Evolutionary conservation across 2,888 invertebrate species (phyloP), one percentile per base, ranked within the genome.

Genomic region (Habrosyne pyritoides): DNA sequence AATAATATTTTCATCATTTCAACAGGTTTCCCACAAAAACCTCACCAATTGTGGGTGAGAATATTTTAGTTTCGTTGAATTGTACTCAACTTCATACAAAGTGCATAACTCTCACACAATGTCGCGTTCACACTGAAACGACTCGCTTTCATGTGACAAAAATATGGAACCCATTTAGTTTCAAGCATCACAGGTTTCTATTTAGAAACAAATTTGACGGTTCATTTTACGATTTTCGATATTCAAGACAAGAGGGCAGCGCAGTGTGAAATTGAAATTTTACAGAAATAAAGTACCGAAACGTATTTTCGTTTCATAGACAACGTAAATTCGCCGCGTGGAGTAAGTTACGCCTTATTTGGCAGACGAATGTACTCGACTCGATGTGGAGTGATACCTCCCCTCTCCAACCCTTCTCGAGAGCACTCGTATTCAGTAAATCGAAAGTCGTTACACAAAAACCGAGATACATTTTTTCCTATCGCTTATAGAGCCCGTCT

Each of bases 371-470:
- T 80, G 78, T 83, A 80, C 86, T 87, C 75, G 79, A 85, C 79
- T 77, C 77, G 75, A 76, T 79, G 84, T 81, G 81, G 77, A 83
- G 84, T 83, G 86, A 85, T 87, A 83, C 82, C 83, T 77, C 83
- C 83, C 82, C 79, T 77, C 78, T 77, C 78, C 81, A 86, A 86
- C 86, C 86, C 87, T 86, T 84, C 79, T 83, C 71, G 73, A 87
- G 84, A 80, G 87, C 83, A 79, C 86, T 89, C 80, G 81, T 84
- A 83, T 79, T 82, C 83, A 82, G 82, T 84, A 86, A 89, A 89
- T 89, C 86, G 87, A 87, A 90, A 88, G 84, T 85, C 87, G 87
- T 89, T 87, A 86, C 85, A 87, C 80, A 86, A 86, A 84, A 87
- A 83, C 83, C 81, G 83, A 86, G 82, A 86, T 84, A 85, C 81